phyloP scores from a whole-genome alignment of 2,797 vertebrate genomes.

The Lacerta bilineata region DNA sequence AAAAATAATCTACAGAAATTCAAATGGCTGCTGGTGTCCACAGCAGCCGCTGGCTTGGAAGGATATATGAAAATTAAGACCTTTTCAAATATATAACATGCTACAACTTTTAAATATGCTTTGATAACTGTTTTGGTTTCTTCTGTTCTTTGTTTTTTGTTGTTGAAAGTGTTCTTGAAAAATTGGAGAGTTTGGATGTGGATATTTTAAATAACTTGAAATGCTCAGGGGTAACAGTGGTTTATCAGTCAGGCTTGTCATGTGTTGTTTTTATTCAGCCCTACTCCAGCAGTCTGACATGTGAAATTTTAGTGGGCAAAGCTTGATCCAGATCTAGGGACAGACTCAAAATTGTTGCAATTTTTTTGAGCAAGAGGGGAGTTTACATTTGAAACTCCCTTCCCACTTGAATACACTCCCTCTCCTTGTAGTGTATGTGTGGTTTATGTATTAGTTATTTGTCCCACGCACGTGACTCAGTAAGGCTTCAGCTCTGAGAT shows the following conservation, averaged over 20 bases:
- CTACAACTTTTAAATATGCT: background rate
- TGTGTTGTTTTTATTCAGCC: background rate
- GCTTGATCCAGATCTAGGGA: background rate
- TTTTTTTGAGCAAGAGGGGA: background rate
- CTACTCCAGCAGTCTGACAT: background rate
- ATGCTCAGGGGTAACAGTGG: conserved; percentile 13
- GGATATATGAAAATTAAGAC: too few relatives aligned
- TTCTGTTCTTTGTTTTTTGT: background rate
- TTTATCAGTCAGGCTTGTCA: background rate
- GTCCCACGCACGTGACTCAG: conserved; percentile 20
- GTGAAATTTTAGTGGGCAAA: background rate
- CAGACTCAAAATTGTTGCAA: background rate
- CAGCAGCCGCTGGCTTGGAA: too few relatives aligned
- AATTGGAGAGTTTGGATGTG: background rate
- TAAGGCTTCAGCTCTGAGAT: conserved; percentile 44
- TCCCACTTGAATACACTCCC: background rate
- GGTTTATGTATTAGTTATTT: conserved; percentile 37
- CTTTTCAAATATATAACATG: too few relatives aligned
- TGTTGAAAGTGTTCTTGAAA: background rate
- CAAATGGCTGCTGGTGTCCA: too few relatives aligned
- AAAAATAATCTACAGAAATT: too few relatives aligned
- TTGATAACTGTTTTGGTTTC: background rate
- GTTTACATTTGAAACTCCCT: background rate
- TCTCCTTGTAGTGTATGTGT: background rate
- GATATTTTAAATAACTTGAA: conserved; percentile 14